Percentiles rank a stretch among this genome's conserved stretches.
Conservation (phyloP, 2,888 invertebrate genomes). For the Oscheius onirici region DNA sequence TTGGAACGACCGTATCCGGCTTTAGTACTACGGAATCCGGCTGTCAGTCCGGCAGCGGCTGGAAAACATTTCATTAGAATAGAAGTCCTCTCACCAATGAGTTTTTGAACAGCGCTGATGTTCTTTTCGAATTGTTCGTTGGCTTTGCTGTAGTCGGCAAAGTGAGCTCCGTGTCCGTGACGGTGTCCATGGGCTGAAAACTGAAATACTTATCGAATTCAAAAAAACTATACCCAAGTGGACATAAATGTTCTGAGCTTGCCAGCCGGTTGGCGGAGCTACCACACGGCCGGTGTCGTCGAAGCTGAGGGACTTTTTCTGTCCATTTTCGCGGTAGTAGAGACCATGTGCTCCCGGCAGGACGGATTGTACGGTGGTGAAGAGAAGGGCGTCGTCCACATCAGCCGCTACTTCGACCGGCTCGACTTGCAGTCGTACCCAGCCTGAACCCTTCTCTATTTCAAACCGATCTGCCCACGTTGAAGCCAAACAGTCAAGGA, state of each 20-base stretch:
- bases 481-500: too few relatives aligned
- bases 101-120: conserved; percentile 54
- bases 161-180: conserved; percentile 51
- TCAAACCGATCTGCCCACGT: too few relatives aligned
- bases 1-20: conserved; percentile 12
- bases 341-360: conserved; percentile 64
- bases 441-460: conserved; percentile 39
- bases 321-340: conserved; percentile 58
- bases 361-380: conserved; percentile 61
- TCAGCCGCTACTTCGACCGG: conserved; percentile 59
- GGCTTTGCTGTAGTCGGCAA: conserved; percentile 55
- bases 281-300: conserved; percentile 54
- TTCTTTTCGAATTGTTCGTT: conserved; percentile 54
- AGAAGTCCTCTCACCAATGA: conserved; percentile 41
- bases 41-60: conserved; percentile 47
- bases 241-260: conserved; percentile 51
- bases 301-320: conserved; percentile 56
- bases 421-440: conserved; percentile 60
- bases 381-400: conserved; percentile 48
- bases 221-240: conserved; percentile 49
- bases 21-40: conserved; percentile 11
- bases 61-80: conserved; percentile 11
- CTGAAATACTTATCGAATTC: not conserved
- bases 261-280: conserved; percentile 55
- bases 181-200: conserved; percentile 54